Percentiles rank a stretch among this genome's conserved stretches.
Conservation (phyloP, 1,140 invertebrate species). For the Drosophila sulfurigaster region DNA sequence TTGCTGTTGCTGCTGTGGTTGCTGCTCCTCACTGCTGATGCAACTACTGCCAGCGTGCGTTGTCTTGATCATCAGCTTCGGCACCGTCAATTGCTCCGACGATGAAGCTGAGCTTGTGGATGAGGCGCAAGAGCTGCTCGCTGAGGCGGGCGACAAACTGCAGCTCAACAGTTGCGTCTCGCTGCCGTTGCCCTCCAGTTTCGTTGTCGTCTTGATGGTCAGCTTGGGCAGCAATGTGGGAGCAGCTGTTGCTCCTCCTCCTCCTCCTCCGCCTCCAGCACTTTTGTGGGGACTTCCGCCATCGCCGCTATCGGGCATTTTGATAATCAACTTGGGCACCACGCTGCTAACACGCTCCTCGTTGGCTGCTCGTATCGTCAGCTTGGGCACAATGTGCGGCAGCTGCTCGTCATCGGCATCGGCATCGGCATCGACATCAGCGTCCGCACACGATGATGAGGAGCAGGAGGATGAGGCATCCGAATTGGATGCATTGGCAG, state of each 20-base stretch:
- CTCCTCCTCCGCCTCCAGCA: no score
- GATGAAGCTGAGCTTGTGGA: slow-evolving; percentile 23
- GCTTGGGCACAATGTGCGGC: slow-evolving; percentile 80
- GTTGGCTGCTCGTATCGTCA: slow-evolving; percentile 78
- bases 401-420: slow-evolving; percentile 63
- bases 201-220: slow-evolving; percentile 70
- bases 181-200: slow-evolving; percentile 64
- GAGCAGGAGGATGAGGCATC: slow-evolving; percentile 66
- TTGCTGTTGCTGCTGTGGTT: slow-evolving; percentile 26
- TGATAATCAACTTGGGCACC: slow-evolving; percentile 82
- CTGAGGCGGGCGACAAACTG: slow-evolving; percentile 67
- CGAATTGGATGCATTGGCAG: slow-evolving; percentile 39
- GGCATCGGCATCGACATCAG: slow-evolving; percentile 59
- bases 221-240: slow-evolving; percentile 52
- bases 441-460: slow-evolving; percentile 63
- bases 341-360: slow-evolving; percentile 71
- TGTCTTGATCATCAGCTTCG: slow-evolving; percentile 82
- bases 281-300: not conserved
- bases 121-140: slow-evolving; percentile 7
- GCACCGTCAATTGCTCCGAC: slow-evolving; percentile 59
- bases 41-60: slow-evolving; percentile 66
- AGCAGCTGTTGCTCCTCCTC: slow-evolving; percentile 27
- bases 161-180: slow-evolving; percentile 71
- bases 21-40: slow-evolving; percentile 44
- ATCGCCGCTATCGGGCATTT: slow-evolving; percentile 65